Base-by-base conservation (phyloP, 2,797 vertebrate species). In the Linurgus olivaceus region DNA sequence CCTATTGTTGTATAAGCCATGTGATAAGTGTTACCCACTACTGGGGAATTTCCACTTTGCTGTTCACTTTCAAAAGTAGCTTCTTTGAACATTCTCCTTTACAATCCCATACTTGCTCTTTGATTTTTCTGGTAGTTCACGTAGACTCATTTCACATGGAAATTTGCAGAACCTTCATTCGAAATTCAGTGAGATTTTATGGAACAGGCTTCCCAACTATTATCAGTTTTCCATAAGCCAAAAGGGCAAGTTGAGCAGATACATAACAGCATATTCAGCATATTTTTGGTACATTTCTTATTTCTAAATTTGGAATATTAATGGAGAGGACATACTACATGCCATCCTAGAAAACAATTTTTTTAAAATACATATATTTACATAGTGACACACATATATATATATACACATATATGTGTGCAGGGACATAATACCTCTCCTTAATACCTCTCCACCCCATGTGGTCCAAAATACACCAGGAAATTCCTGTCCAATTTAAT, bases 81-180 rank as follows among this genome's bases (percentile, higher is more conserved):
- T 54, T 48, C 25, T 72, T 61, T 70, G 42, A 73, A 59, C 21
- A n/a, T 13, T 54, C 8, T 68, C 7, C 38, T 61, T 86, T 20
- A 55, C 29, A 86, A 90, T 63, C 18, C n/a, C 0, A 0, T 11
- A 29, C 9, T 26, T 2, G 1, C 2, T 71, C 16, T 74, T 57
- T 35, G 29, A 42, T 50, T 88, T 78, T 71, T 54, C 42, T 31
- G 1, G 38, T 33, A 10, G 62, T 20, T 45, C 24, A 82, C 18
- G 28, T 2, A 47, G 45, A n/a, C 17, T 85, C 24, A 59, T 80
- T 81, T 80, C 38, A 61, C 4, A 17, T 11, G 11, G 25, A 73
- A 89, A 74, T 80, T 33, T 57, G 13, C 15, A 77, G 25, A 42
- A 70, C 5, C 3, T 70, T 57, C 3, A 19, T 45, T 73, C 1